These are phyloP conservation scores for Exaiptasia diaphana DNA, from an alignment of 64 coral and sea anemone species.

Conservation along the genomic window DNA sequence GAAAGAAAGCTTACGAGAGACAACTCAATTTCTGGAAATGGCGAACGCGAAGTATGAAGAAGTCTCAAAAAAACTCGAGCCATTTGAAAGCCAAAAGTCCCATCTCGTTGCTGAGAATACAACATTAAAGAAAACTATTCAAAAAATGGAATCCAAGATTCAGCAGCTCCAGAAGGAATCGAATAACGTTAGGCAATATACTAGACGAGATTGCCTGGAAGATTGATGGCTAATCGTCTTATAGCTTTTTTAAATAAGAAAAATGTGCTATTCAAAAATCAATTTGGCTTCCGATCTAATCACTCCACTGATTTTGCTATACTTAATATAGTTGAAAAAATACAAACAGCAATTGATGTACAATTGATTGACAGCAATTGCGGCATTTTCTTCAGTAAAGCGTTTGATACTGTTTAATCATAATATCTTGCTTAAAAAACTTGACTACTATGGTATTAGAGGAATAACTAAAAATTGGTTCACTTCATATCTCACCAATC, in stretches of 20 bases:
- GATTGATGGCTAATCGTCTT: background rate
- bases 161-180: too few relatives aligned
- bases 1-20: too few relatives aligned
- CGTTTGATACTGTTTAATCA: constrained; percentile 8
- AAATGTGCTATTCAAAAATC: background rate
- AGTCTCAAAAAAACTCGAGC: too few relatives aligned
- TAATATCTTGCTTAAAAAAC: background rate
- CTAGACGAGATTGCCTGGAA: background rate
- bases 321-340: background rate
- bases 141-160: too few relatives aligned
- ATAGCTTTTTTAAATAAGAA: background rate
- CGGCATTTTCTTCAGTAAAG: background rate
- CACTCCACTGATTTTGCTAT: background rate
- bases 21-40: too few relatives aligned
- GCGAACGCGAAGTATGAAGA: too few relatives aligned
- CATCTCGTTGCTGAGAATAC: too few relatives aligned
- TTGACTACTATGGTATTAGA: constrained; percentile 9
- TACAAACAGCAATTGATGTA: background rate
- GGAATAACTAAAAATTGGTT: constrained; percentile 6
- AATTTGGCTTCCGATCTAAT: background rate
- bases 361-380: too few relatives aligned
- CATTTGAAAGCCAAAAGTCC: too few relatives aligned
- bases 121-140: too few relatives aligned
- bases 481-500: constrained; percentile 7
- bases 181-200: too few relatives aligned